phyloP scores from a whole-genome alignment of 2,888 invertebrate species.

The Lepidocyrtoides sp. region DNA sequence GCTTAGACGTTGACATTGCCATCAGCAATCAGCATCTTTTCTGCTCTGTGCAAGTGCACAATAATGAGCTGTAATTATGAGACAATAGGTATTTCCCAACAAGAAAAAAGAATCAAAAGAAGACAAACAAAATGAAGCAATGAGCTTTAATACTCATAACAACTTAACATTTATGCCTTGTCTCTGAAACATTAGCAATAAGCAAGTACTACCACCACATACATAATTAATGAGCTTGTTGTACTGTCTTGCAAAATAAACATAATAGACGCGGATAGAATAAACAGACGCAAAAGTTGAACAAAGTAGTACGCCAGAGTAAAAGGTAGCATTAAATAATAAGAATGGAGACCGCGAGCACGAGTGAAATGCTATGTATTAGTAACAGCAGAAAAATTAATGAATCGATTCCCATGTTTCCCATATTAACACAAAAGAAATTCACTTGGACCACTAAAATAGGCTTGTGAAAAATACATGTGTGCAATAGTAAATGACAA shows the following conservation, averaged over 20 bases:
- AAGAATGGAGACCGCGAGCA: background rate
- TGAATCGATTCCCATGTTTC: constrained; percentile 3
- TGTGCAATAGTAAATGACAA: background rate
- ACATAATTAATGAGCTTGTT: constrained; percentile 29
- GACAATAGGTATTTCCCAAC: constrained; percentile 7
- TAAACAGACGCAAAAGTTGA: background rate
- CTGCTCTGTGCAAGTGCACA: background rate
- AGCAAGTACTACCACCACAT: background rate
- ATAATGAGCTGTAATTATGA: constrained; percentile 17
- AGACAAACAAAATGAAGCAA: background rate
- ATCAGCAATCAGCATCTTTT: background rate
- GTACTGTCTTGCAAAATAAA: background rate
- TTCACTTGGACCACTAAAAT: too few relatives aligned
- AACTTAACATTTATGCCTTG: background rate
- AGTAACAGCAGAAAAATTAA: background rate
- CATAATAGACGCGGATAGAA: constrained; percentile 8
- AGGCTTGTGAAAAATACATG: too few relatives aligned
- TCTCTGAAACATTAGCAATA: background rate
- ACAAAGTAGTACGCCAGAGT: background rate
- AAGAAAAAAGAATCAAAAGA: background rate
- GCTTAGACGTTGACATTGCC: too few relatives aligned
- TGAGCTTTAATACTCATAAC: background rate
- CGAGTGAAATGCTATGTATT: too few relatives aligned
- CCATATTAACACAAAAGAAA: background rate
- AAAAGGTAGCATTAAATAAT: background rate